Base-by-base conservation (phyloP, 2,888 invertebrate species). In the Drosophila kokeensis region DNA sequence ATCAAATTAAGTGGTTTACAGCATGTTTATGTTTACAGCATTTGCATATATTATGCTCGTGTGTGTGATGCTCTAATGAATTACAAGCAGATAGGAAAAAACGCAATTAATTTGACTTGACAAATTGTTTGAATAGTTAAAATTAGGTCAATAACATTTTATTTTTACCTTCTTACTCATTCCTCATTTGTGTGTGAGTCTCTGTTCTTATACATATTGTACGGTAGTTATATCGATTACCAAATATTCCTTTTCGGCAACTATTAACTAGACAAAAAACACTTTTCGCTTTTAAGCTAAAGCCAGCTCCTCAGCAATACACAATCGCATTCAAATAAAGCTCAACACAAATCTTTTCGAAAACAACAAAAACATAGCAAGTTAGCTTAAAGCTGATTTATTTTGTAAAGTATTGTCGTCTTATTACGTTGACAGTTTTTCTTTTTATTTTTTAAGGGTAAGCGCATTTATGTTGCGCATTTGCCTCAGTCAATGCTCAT, bases 401-500 rank as follows among this genome's bases (percentile, higher is more conserved):
- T 27, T 45, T 59, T 21, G 24, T 32, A 64, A 59, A 45, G 49
- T 42, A 40, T 24, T 48, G 45, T 50, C 38, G 27, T 30, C 68
- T 75, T 66, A 54, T 62, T 63, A 42, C 55, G 49, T 61, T 65
- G 65, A 52, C 59, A 59, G 38, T 61, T 62, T 10, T 34, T 49
- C 42, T 45, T 30, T 61, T 55, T 10, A 15, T 40, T 60, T 45
- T 48, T 6, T 15, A 36, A 10, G 49, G 58, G 24, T 59, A 73
- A 77, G 61, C 78, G 61, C 68, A 72, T 76, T 66, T 57, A 69
- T 48, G 45, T 53, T 61, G 52, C 55, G 66, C 53, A 45, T 67
- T 82, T 78, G 82, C 58, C 67, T 75, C 70, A 81, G 84, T 78
- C 74, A 75, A 70, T 67, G 53, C 62, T 71, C 64, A 72, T 81